Percentiles rank a stretch among this genome's conserved stretches.
These are phyloP conservation scores for Bradypodion pumilum DNA, from an alignment of 2,797 vertebrate species.

Conservation along the genomic window DNA sequence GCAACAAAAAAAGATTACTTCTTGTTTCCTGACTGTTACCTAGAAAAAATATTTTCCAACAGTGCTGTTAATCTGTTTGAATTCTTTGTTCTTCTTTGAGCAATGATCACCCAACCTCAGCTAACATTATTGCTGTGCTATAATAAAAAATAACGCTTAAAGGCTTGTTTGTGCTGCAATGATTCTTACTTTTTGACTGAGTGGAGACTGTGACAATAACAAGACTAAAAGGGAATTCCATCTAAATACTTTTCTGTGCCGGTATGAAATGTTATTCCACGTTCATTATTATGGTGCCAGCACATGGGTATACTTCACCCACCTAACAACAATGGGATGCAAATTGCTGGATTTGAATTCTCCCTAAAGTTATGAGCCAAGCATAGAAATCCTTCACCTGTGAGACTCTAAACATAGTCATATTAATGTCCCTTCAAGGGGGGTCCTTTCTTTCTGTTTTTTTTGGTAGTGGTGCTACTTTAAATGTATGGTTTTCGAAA, in stretches of 20 bases:
- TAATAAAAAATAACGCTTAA: constrained; percentile 43
- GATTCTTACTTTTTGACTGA: constrained; percentile 11
- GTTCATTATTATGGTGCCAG: constrained; percentile 35
- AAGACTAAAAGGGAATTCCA: constrained; percentile 18
- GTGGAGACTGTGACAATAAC: constrained; percentile 11
- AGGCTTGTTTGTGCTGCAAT: constrained; percentile 45
- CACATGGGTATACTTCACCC: constrained; percentile 32
- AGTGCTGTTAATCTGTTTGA: constrained; percentile 9
- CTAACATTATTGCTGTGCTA: constrained; percentile 18
- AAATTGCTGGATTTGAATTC: constrained; percentile 36
- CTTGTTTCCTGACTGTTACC: constrained; percentile 32
- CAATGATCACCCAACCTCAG: constrained; percentile 13
- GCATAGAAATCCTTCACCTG: constrained; percentile 32
- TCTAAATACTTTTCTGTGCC: constrained; percentile 26
- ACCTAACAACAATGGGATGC: constrained; percentile 43
- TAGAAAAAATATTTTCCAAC: background rate
- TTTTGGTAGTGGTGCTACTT: constrained; percentile 16
- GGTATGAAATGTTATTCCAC: constrained; percentile 51
- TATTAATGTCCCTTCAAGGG: constrained; percentile 50
- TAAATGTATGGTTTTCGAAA: constrained; percentile 43
- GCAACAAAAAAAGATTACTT: background rate
- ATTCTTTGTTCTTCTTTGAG: constrained; percentile 39
- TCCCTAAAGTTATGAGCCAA: constrained; percentile 44
- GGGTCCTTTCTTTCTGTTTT: constrained; percentile 1
- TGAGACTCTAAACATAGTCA: constrained; percentile 42